These are phyloP conservation scores for Romanogobio albipinnatus DNA, from an alignment of 2,113 vertebrate species.

Conservation along the genomic window DNA sequence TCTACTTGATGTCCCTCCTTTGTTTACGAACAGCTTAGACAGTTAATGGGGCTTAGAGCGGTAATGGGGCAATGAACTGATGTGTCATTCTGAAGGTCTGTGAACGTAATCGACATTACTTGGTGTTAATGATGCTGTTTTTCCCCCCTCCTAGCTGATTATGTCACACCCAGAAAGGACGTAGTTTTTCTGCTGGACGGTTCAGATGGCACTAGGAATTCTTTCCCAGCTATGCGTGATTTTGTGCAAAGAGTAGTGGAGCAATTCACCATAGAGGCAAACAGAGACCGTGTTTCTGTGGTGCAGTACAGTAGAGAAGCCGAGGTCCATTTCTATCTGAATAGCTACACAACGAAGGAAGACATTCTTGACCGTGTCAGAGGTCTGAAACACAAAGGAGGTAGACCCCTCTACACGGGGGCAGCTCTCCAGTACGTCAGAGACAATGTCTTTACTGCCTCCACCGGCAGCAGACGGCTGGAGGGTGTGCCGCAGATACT, in stretches of 20 bases:
- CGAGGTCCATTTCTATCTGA: slow-evolving; percentile 49
- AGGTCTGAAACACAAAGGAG: slow-evolving; percentile 59
- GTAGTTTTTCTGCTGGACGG: slow-evolving; percentile 78
- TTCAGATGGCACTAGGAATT: slow-evolving; percentile 62
- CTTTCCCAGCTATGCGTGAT: slow-evolving; percentile 62
- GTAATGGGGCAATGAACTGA: neutral
- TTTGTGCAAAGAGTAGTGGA: slow-evolving; percentile 68
- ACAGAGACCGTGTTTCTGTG: slow-evolving; percentile 53
- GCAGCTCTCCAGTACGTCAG: too few relatives aligned
- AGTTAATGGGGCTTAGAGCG: too few relatives aligned
- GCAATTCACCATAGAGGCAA: slow-evolving; percentile 51
- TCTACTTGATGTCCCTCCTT: neutral
- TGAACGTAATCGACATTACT: neutral
- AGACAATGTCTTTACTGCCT: too few relatives aligned
- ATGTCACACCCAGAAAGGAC: slow-evolving; percentile 63
- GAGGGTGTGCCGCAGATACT: slow-evolving; percentile 62
- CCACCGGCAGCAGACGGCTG: too few relatives aligned
- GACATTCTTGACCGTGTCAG: slow-evolving; percentile 28
- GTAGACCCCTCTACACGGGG: slow-evolving; percentile 49
- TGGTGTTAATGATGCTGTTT: neutral
- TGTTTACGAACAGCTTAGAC: neutral
- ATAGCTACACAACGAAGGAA: slow-evolving; percentile 48
- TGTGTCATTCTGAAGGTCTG: neutral
- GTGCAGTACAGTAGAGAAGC: slow-evolving; percentile 58
- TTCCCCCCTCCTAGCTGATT: slow-evolving; percentile 36